Evolutionary conservation across 2,888 invertebrate genomes (phyloP).

Genomic region (Portevinia maculata): DNA sequence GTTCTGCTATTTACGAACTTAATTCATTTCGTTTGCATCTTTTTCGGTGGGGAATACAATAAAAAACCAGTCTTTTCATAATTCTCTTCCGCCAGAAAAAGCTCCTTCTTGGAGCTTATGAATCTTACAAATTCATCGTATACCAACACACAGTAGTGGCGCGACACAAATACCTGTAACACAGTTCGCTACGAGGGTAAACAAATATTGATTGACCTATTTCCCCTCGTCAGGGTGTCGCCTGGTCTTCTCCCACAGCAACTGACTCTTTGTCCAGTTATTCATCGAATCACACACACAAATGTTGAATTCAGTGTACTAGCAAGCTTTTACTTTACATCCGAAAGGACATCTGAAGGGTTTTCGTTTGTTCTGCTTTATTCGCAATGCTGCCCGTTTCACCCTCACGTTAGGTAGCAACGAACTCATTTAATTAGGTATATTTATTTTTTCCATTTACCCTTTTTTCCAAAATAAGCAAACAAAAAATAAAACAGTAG

Average conservation of each 20-base stretch:
- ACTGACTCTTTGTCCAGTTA: conserved; percentile 8
- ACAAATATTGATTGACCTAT: conserved; percentile 74
- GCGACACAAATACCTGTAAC: conserved; percentile 28
- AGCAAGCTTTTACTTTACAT: conserved; percentile 16
- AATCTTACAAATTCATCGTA: conserved; percentile 1
- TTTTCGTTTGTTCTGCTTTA: conserved; percentile 41
- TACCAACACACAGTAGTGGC: conserved; percentile 20
- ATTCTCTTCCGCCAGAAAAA: conserved; percentile 1
- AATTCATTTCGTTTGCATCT: no score
- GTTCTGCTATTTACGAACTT: no score
- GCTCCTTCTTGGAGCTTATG: background rate
- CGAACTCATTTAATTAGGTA: background rate
- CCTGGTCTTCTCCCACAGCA: conserved; percentile 8
- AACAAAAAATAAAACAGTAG: no score
- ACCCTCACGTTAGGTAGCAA: conserved; percentile 18
- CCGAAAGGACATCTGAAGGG: conserved; percentile 72
- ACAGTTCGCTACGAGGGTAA: conserved; percentile 49
- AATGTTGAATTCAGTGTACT: conserved; percentile 2
- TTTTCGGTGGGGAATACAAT: no score
- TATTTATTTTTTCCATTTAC: background rate
- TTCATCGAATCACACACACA: background rate
- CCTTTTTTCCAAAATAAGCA: conserved; percentile 22
- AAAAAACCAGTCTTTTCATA: no score
- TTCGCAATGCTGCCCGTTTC: conserved; percentile 14
- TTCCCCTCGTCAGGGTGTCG: conserved; percentile 68